Conservation (phyloP, 2,113 vertebrate genomes). For the Odontesthes bonariensis region DNA sequence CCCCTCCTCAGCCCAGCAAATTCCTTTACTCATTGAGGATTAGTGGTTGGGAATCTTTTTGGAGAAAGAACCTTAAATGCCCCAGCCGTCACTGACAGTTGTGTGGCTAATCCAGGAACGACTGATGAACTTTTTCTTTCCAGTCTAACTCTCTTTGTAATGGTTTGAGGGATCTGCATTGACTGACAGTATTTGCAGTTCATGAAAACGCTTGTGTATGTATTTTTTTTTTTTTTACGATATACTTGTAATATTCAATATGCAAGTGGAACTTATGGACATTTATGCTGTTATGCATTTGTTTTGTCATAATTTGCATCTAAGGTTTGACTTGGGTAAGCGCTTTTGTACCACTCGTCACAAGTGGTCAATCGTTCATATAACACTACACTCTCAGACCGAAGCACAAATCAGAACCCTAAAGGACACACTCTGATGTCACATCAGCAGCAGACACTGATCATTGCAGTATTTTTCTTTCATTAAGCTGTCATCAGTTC, state of each 20-base stretch:
- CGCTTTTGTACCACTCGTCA: neutral
- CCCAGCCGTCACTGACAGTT: conserved; percentile 50
- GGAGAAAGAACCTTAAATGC: conserved; percentile 61
- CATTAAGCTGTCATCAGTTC: neutral
- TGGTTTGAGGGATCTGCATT: conserved; percentile 7
- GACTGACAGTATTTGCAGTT: conserved; percentile 11
- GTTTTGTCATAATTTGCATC: no score
- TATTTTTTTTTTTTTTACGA: neutral
- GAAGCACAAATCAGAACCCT: neutral
- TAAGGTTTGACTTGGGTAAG: neutral
- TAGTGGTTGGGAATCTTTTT: conserved; percentile 73
- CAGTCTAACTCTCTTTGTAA: conserved; percentile 40
- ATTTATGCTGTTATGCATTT: neutral
- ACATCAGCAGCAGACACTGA: neutral
- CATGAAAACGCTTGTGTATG: neutral
- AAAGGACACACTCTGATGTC: neutral
- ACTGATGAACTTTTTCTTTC: conserved; percentile 59
- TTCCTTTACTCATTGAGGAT: conserved; percentile 78
- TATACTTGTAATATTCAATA: neutral
- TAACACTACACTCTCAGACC: neutral
- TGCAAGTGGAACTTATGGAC: neutral
- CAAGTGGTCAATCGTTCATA: neutral
- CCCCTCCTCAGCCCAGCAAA: conserved; percentile 61
- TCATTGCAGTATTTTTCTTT: neutral
- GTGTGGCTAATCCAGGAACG: conserved; percentile 35